Base-by-base conservation (phyloP, 2,113 vertebrate species). In the Gadus macrocephalus region DNA sequence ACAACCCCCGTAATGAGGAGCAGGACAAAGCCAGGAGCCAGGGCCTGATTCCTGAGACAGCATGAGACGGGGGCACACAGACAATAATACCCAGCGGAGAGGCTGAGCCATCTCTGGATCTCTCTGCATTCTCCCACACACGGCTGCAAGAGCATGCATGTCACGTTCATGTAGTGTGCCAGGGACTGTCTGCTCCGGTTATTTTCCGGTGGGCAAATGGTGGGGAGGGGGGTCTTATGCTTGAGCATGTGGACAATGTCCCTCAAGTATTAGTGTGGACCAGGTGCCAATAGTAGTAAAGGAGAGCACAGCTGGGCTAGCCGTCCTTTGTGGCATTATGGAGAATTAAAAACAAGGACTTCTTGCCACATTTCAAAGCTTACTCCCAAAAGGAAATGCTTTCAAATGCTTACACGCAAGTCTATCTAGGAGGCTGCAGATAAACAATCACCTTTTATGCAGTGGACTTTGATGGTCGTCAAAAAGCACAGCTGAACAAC, bases 11-110 rank as follows among this genome's bases (percentile, higher is more conserved):
- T 88, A 87, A 89, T 84, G 84, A 88, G 79, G 42, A 77, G 76
- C 84, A 90, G 86, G 85, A 89, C 89, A 90, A 90, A 89, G 87
- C 83, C 85, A 81, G 78, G 65, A 69, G 65, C 75, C 80, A 75
- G 80, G 73, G 79, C 81, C 73, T 27, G 64, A 83, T 81, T 74
- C 79, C 60, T 9, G 69, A 78, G 77, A 80, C 67, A 69, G 70
- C 64, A 74, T 65, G 70, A 81, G 64, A 80, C 27, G 67, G 49
- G 67, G 60, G 69, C 55, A 68, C 19, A 25, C 2, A 59, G 61
- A 78, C 75, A 82, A 83, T 72, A 84, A 85, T 68, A 70, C 62
- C 71, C 62, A 72, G 81, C 67, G 68, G 38, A 64, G 77, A 73
- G 67, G 59, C 67, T 55, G 68, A 72, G 76, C 49, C 35, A 61